Conservation (phyloP, 1,140 invertebrate species). For the Phymorhynchus buccinoides region DNA sequence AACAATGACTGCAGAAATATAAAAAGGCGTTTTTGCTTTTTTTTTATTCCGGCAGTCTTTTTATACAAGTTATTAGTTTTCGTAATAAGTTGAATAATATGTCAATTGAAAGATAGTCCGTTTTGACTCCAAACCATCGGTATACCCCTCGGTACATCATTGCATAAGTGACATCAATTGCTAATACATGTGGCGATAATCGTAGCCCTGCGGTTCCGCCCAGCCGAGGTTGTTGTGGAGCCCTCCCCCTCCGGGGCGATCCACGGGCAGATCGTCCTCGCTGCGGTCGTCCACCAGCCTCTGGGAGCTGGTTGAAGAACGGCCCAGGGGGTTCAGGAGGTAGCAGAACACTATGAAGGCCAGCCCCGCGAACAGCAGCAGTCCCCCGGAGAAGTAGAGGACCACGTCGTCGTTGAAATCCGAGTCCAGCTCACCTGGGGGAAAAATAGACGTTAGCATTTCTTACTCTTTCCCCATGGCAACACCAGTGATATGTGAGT, state of each 20-base stretch:
- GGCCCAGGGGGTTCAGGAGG: not conserved
- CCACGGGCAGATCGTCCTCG: not conserved
- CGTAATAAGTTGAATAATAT: too few species aligned
- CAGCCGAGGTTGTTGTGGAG: not conserved
- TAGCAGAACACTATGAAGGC: not conserved
- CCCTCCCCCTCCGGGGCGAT: not conserved
- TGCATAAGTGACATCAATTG: too few species aligned
- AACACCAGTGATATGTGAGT: too few species aligned
- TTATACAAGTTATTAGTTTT: too few species aligned
- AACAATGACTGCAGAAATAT: too few species aligned
- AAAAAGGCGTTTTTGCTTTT: too few species aligned
- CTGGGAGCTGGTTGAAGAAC: not conserved
- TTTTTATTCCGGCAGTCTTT: too few species aligned
- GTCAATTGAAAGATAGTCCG: too few species aligned
- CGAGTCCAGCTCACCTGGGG: constrained; percentile 1
- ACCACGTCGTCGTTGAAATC: not conserved
- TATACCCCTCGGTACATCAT: too few species aligned
- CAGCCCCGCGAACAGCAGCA: constrained; percentile 2
- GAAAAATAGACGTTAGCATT: too few species aligned
- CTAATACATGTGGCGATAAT: constrained; percentile 12
- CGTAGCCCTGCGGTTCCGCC: not conserved
- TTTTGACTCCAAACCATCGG: too few species aligned
- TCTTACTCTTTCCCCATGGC: too few species aligned
- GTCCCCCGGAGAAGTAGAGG: constrained; percentile 3
- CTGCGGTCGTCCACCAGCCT: not conserved